Evolutionary conservation across 2,113 vertebrate genomes (phyloP).

Genomic region (Phodopus roborovskii): DNA sequence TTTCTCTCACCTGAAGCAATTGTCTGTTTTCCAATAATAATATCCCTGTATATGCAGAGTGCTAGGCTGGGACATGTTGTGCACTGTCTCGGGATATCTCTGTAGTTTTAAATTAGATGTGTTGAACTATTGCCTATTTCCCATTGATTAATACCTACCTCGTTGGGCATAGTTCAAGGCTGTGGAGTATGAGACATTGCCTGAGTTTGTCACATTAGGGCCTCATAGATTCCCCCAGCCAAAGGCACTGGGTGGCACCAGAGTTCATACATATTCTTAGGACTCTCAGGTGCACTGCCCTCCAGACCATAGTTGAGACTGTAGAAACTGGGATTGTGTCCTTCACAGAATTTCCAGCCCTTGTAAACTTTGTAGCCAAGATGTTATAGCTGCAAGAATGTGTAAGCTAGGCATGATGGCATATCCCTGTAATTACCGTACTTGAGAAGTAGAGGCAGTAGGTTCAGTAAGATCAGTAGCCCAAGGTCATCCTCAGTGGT

Average conservation of each 20-base stretch:
- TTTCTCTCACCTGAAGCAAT: background rate
- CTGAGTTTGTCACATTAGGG: background rate
- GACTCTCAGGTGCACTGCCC: background rate
- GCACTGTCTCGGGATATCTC: accelerated
- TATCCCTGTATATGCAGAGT: background rate
- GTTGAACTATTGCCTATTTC: background rate
- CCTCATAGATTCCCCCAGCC: background rate
- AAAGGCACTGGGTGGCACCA: background rate
- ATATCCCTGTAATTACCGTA: background rate
- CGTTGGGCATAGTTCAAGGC: background rate
- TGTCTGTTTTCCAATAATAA: background rate
- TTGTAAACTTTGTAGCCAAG: accelerated
- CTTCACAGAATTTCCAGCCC: background rate
- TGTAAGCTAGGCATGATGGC: background rate
- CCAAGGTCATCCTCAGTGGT: background rate
- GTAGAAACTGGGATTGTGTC: too few species aligned
- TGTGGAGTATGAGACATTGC: background rate
- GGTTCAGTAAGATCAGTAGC: background rate
- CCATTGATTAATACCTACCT: background rate
- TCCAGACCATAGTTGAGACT: background rate
- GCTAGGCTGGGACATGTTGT: background rate
- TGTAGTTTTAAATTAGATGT: background rate
- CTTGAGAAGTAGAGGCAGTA: background rate
- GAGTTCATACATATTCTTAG: background rate
- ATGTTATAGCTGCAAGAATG: background rate